These are phyloP conservation scores for Sphenopsis melanotis DNA, from an alignment of 2,797 vertebrate genomes.

Conservation along the genomic window DNA sequence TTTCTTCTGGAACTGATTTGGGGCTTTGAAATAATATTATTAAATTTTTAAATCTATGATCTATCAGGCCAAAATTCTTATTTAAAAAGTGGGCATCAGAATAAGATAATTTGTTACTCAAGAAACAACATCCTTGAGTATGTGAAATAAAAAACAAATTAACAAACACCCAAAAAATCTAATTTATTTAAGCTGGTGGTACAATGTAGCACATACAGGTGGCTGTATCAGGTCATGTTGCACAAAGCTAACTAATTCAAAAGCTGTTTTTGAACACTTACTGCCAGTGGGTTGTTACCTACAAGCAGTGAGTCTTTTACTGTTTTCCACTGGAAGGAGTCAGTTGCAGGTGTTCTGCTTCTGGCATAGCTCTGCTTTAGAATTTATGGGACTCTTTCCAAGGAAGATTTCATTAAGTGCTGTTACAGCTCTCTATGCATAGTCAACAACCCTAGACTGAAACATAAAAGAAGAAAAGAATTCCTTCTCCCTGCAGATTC, in stretches of 20 bases:
- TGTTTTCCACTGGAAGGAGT: conserved; percentile 8
- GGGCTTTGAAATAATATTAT: background rate
- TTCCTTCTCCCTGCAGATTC: background rate
- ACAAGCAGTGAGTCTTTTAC: conserved; percentile 3
- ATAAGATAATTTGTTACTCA: background rate
- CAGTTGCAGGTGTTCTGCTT: conserved; percentile 46
- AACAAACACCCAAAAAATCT: background rate
- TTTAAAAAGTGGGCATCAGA: background rate
- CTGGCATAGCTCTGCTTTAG: conserved; percentile 23
- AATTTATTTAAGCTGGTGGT: background rate
- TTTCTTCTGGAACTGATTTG: background rate
- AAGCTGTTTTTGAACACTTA: conserved; percentile 1
- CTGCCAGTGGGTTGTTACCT: conserved; percentile 5
- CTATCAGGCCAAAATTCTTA: background rate
- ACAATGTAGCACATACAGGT: background rate
- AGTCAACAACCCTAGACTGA: background rate
- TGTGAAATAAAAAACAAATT: background rate
- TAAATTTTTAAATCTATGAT: background rate
- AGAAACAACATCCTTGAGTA: background rate
- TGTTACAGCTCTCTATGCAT: background rate
- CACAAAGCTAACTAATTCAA: background rate
- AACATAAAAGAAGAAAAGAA: conserved; percentile 2
- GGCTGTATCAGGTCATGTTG: background rate
- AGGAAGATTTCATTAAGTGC: conserved; percentile 35
- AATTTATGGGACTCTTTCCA: conserved; percentile 28